A percentile compares a stretch with the other conserved stretches of the same genome.
Evolutionary conservation across 1,140 invertebrate genomes (phyloP).

Genomic region (Micrasema longulum): DNA sequence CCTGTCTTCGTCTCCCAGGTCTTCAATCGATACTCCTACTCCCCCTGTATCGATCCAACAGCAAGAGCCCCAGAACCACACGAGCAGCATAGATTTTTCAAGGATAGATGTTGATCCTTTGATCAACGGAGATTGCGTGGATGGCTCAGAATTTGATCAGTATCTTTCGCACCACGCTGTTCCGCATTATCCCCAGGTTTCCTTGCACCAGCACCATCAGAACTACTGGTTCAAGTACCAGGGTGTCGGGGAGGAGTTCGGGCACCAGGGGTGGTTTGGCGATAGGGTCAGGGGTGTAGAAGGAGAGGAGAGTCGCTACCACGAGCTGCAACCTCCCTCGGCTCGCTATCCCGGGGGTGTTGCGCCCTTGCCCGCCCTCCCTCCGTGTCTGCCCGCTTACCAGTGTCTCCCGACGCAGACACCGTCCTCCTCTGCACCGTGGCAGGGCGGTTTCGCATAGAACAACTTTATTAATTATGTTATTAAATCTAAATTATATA

Average conservation of each 20-base stretch:
- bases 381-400: slow-evolving; percentile 26
- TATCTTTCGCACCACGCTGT: slow-evolving; percentile 44
- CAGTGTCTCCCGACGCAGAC: slow-evolving; percentile 35
- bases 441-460: slow-evolving; percentile 15
- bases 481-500: background rate
- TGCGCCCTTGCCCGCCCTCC: background rate
- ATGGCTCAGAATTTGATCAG: slow-evolving; percentile 41
- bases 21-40: slow-evolving; percentile 31
- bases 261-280: slow-evolving; percentile 37
- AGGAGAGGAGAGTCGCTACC: slow-evolving; percentile 21
- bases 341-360: too few relatives aligned
- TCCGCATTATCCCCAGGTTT: slow-evolving; percentile 34
- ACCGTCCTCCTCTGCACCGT: slow-evolving; percentile 18
- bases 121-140: slow-evolving; percentile 32
- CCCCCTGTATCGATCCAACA: background rate
- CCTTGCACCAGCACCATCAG: slow-evolving; percentile 21
- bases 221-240: slow-evolving; percentile 43
- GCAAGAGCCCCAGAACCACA: background rate
- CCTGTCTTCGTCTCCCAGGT: slow-evolving; percentile 32
- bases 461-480: background rate
- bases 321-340: slow-evolving; percentile 32
- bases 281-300: slow-evolving; percentile 22
- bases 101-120: slow-evolving; percentile 10
- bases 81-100: slow-evolving; percentile 10
- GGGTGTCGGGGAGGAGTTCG: slow-evolving; percentile 6